phyloP scores from a whole-genome alignment of 30 jellyfish, hydroid and myxozoan species.

The Chrysaora quinquecirrha region DNA sequence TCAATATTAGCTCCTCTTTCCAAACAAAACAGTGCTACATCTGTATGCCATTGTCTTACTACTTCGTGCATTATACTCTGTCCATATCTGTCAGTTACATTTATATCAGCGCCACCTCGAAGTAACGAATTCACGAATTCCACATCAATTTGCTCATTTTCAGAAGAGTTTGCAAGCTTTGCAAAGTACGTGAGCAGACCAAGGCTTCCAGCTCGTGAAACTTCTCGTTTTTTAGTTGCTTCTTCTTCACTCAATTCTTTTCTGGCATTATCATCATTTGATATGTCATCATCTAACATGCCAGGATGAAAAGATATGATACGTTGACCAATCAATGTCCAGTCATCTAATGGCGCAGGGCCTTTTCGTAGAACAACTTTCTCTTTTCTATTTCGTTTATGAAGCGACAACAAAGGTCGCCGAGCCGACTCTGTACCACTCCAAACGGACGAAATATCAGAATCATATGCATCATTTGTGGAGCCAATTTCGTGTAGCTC shows the following conservation, averaged over 20 bases:
- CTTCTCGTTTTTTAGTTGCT: neutral
- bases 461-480: neutral
- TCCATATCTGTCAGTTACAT: slow-evolving; percentile 85
- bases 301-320: slow-evolving; percentile 45
- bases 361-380: slow-evolving; percentile 41
- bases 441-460: neutral
- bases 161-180: slow-evolving; percentile 57
- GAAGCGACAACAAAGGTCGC: neutral
- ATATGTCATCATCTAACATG: slow-evolving; percentile 24
- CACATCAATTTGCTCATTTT: slow-evolving; percentile 63
- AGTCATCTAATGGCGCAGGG: slow-evolving; percentile 89
- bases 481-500: neutral
- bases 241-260: slow-evolving; percentile 20
- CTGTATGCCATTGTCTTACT: slow-evolving; percentile 84
- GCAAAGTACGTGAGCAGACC: slow-evolving; percentile 85
- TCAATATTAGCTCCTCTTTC: slow-evolving; percentile 79
- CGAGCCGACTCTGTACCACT: neutral
- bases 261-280: neutral
- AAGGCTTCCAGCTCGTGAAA: slow-evolving; percentile 61
- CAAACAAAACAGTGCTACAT: slow-evolving; percentile 72
- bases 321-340: slow-evolving; percentile 30
- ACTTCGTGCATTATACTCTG: slow-evolving; percentile 91
- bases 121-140: slow-evolving; percentile 83
- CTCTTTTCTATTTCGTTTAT: neutral
- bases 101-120: slow-evolving; percentile 87